A percentile compares a stretch with the other conserved stretches of the same genome.
Evolutionary conservation across 2,797 vertebrate species (phyloP).

Genomic region (Danio choprae): DNA sequence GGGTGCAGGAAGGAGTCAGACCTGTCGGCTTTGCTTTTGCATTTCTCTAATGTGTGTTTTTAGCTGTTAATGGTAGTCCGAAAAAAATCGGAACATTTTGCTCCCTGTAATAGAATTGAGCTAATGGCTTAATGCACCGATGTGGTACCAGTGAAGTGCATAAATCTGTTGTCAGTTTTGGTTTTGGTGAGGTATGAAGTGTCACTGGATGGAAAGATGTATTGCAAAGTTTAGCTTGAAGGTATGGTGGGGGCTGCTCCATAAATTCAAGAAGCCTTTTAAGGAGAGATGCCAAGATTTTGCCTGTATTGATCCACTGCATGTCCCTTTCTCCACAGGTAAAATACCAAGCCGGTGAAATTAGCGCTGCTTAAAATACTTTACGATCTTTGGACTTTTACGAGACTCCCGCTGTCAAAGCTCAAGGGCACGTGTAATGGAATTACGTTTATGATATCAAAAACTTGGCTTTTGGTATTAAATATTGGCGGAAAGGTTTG

Average conservation of each 20-base stretch:
- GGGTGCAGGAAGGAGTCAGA: slow-evolving; percentile 47
- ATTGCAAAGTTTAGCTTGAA: slow-evolving; percentile 35
- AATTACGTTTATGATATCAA: slow-evolving; percentile 45
- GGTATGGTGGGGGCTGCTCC: slow-evolving; percentile 69
- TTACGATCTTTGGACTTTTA: slow-evolving; percentile 56
- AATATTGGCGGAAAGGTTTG: neutral
- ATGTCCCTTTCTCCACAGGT: slow-evolving; percentile 22
- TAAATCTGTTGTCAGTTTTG: slow-evolving; percentile 14
- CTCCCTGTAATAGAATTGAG: neutral
- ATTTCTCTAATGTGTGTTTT: slow-evolving; percentile 30
- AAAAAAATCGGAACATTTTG: slow-evolving; percentile 9
- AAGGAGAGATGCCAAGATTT: slow-evolving; percentile 47
- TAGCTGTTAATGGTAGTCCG: neutral
- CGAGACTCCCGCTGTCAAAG: slow-evolving; percentile 46
- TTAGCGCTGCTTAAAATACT: slow-evolving; percentile 48
- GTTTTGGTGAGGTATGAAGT: slow-evolving; percentile 17
- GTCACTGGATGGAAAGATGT: slow-evolving; percentile 22
- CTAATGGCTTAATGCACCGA: slow-evolving; percentile 16
- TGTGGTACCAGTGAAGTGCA: slow-evolving; percentile 2
- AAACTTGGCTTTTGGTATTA: slow-evolving; percentile 29
- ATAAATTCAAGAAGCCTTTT: slow-evolving; percentile 71
- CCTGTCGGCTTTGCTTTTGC: slow-evolving; percentile 37
- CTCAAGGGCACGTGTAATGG: slow-evolving; percentile 51
- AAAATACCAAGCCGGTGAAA: slow-evolving; percentile 42
- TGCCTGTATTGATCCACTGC: slow-evolving; percentile 51